A percentile compares a stretch with the other conserved stretches of the same genome.
Evolutionary conservation across 2,888 invertebrate species (phyloP).

Genomic region (Heliconius ismenius): DNA sequence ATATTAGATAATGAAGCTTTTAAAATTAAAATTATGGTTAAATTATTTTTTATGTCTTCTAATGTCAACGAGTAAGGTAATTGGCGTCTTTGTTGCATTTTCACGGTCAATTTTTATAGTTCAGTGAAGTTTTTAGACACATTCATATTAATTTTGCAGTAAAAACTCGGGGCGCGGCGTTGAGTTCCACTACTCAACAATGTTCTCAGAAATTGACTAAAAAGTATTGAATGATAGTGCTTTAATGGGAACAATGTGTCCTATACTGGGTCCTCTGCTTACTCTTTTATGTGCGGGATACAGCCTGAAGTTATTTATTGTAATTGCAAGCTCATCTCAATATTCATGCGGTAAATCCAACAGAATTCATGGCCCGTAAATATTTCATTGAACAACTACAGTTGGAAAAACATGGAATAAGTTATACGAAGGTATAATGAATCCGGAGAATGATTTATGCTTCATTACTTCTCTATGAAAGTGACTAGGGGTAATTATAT

Average conservation of each 20-base stretch:
- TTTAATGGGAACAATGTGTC: too few species aligned
- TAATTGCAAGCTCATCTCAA: not conserved
- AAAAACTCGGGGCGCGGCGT: too few species aligned
- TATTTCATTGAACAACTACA: not conserved
- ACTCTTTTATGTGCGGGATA: not conserved
- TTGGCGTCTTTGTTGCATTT: not conserved
- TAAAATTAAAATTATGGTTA: not conserved
- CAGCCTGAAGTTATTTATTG: not conserved
- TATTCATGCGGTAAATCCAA: not conserved
- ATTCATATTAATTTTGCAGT: too few species aligned
- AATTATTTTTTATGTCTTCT: not conserved
- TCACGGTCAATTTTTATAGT: not conserved
- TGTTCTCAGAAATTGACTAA: too few species aligned
- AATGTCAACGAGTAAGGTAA: not conserved
- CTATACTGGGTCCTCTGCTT: too few species aligned
- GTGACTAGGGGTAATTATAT: not conserved
- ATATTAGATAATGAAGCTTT: not conserved
- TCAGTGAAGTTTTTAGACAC: not conserved
- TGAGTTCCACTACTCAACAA: too few species aligned
- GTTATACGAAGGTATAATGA: not conserved
- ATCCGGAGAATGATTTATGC: not conserved
- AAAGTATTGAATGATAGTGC: too few species aligned
- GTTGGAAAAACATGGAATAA: not conserved
- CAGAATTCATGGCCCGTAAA: not conserved
- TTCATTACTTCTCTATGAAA: not conserved